These are phyloP conservation scores for Catagonus wagneri DNA, from an alignment of 2,113 vertebrate species.

Conservation along the genomic window DNA sequence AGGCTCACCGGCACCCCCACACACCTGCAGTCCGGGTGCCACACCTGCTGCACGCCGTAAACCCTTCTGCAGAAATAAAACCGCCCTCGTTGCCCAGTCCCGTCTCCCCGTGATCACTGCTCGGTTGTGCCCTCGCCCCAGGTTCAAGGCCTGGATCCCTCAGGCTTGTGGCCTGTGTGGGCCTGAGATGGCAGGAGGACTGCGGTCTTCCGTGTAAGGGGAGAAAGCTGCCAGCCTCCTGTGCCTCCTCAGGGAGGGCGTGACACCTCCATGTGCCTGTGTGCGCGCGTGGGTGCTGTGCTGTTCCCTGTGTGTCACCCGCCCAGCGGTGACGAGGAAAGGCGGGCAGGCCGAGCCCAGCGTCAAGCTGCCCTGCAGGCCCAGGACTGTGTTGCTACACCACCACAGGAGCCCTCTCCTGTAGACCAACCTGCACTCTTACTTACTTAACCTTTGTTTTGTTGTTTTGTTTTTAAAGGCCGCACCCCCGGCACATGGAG, in stretches of 20 bases:
- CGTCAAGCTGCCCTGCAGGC: no score
- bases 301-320: background rate
- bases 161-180: no score
- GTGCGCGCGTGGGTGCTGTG: background rate
- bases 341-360: background rate
- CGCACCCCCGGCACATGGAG: no score
- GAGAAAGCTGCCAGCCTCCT: background rate
- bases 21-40: background rate
- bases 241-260: background rate
- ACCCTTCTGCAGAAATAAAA: slow-evolving; percentile 21
- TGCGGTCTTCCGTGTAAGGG: no score
- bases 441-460: no score
- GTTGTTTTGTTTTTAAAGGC: no score
- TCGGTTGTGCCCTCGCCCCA: background rate
- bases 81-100: background rate
- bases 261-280: no score
- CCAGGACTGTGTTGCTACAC: background rate
- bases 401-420: background rate
- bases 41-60: background rate
- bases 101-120: background rate
- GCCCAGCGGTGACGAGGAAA: no score
- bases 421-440: background rate
- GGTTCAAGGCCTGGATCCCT: background rate
- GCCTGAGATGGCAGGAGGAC: no score
- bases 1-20: background rate